These are phyloP conservation scores for Megalurothrips usitatus DNA, from an alignment of 2,888 invertebrate genomes.

Conservation along the genomic window DNA sequence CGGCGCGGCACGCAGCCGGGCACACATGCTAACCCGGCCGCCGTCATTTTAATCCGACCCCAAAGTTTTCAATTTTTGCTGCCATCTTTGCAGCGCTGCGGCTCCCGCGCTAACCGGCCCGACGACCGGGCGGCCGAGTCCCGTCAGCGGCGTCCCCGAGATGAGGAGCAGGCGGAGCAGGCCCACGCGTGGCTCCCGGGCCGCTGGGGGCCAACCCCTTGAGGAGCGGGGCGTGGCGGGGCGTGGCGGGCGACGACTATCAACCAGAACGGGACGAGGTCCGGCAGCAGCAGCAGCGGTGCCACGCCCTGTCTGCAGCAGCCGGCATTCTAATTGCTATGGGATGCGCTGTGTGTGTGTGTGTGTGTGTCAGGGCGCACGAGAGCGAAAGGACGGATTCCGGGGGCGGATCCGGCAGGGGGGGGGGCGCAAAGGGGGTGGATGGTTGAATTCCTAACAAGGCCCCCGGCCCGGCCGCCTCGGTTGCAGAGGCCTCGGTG, in stretches of 20 bases:
- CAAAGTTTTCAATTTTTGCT: too few relatives aligned
- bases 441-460: slow-evolving; percentile 21
- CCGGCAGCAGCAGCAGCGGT: neutral
- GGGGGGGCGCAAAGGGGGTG: neutral
- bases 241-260: neutral
- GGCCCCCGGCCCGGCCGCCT: neutral
- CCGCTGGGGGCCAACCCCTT: too few relatives aligned
- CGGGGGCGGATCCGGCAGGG: neutral
- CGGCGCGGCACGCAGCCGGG: too few relatives aligned
- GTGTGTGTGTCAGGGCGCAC: neutral
- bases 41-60: too few relatives aligned
- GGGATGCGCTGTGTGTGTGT: neutral
- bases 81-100: too few relatives aligned
- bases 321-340: slow-evolving; percentile 12
- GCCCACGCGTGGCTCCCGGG: too few relatives aligned
- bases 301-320: slow-evolving; percentile 24
- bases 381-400: neutral
- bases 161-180: too few relatives aligned
- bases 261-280: neutral
- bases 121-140: too few relatives aligned
- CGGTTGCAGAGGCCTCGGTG: neutral
- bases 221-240: neutral
- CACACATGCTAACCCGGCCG: too few relatives aligned
- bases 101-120: too few relatives aligned
- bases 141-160: too few relatives aligned